Evolutionary conservation across 30 jellyfish, hydroid and myxozoan genomes (phyloP), one percentile per base, ranked within the genome.

Genomic region (Cassiopea xamachana): DNA sequence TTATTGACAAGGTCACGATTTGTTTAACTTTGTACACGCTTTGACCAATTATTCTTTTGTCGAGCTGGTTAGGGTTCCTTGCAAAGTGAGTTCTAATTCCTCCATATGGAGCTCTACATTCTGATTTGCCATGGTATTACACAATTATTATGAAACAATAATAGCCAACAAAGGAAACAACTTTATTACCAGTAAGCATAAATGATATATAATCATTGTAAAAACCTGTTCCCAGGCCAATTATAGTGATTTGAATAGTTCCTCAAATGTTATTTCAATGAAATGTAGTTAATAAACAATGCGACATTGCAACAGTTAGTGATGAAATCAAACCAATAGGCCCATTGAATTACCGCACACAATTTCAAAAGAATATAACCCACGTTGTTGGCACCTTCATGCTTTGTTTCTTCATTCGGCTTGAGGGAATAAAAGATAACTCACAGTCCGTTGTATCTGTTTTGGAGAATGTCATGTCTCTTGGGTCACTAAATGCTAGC

Each of bases 401-500:
- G 16, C 80, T 71, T 46, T 71, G 48, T 46, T 71, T 71, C 80
- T 71, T 71, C 80, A 48, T 71, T 71, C 80, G 7, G 12, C 48
- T 71, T 48, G 14, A 9, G 59, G 8, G n/a, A 13, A 17, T 17
- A 13, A 3, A 10, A 71, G 19, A 71, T 13, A 71, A 71, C 80
- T 71, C 80, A 19, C 80, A 71, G 80, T 71, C 80, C 19, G 50
- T 7, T 48, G 80, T 7, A 9, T 71, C 80, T 71, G 47, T 45
- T 17, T 45, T 45, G 80, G 50, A 16, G 47, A 45, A 71, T 47
- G 46, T 71, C 80, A 48, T 10, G 64, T 55, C 64, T 55, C 7
- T 55, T 55, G 14, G 80, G 80, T 71, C 80, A 71, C 80, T 47
- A 71, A 71, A 71, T 71, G 80, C 14, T 16, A 71, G 80, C 46